Percentiles rank a stretch among this genome's conserved stretches.
Conservation (phyloP, 2,113 vertebrate genomes). For the Syngnathus typhle region DNA sequence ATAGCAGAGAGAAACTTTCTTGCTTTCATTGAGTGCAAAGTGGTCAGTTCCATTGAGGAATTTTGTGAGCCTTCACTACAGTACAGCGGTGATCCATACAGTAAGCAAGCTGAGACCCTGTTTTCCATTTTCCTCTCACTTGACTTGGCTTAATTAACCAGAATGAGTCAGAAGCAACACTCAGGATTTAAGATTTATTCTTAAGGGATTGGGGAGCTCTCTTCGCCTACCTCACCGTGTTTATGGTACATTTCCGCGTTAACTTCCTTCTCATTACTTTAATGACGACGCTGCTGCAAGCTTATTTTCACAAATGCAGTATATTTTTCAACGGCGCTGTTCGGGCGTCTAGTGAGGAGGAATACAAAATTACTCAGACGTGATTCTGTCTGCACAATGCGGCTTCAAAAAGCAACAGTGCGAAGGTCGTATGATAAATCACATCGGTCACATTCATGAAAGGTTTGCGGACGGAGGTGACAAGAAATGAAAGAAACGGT, state of each 20-base stretch:
- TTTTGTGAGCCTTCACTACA: conserved; percentile 44
- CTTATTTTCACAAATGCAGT: conserved; percentile 51
- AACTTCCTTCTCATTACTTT: conserved; percentile 66
- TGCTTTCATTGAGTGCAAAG: conserved; percentile 39
- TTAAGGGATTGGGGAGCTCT: conserved; percentile 60
- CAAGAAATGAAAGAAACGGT: conserved; percentile 2
- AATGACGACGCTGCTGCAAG: conserved; percentile 57
- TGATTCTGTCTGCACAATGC: conserved; percentile 8
- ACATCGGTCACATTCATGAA: background rate
- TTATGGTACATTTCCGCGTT: conserved; percentile 56
- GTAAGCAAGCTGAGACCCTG: conserved; percentile 46
- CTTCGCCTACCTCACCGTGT: conserved; percentile 29
- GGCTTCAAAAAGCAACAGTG: background rate
- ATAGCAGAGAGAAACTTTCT: conserved; percentile 33
- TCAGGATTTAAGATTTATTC: conserved; percentile 61
- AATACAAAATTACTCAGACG: conserved; percentile 14
- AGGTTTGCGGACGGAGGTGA: conserved; percentile 28
- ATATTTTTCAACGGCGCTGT: conserved; percentile 49
- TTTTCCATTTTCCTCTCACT: conserved; percentile 62
- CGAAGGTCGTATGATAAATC: background rate
- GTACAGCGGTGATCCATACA: conserved; percentile 47
- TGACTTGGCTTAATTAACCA: conserved; percentile 66
- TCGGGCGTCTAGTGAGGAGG: conserved; percentile 42
- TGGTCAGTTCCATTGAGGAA: conserved; percentile 48
- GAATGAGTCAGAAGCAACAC: conserved; percentile 64